Conservation (phyloP, 2,113 vertebrate species). For the Egretta garzetta region DNA sequence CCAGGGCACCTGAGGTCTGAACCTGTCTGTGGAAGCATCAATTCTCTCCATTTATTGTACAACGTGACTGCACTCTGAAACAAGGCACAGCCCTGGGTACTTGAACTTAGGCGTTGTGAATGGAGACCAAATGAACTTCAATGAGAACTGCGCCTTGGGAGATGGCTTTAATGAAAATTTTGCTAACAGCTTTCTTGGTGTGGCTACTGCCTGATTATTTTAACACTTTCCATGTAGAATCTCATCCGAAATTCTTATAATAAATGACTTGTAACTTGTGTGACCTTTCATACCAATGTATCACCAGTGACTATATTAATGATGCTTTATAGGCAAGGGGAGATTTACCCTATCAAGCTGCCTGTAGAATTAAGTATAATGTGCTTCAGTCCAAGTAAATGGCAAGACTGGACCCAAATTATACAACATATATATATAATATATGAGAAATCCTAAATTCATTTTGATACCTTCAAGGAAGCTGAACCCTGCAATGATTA, state of each 20-base stretch:
- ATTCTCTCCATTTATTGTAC: background rate
- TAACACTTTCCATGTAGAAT: background rate
- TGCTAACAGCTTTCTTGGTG: background rate
- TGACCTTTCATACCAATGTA: background rate
- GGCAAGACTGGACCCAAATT: background rate
- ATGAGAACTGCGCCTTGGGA: background rate
- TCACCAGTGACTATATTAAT: background rate
- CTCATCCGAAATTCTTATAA: background rate
- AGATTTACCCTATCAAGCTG: background rate
- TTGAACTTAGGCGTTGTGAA: too few species aligned
- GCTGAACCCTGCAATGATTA: background rate
- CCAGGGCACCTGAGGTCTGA: background rate
- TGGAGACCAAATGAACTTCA: background rate
- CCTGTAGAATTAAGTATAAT: background rate
- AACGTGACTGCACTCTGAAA: background rate
- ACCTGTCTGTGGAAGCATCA: background rate
- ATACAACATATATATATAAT: background rate
- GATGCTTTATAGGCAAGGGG: background rate
- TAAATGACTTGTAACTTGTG: background rate
- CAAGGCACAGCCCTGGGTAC: background rate
- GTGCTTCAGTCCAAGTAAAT: background rate
- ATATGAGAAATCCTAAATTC: background rate
- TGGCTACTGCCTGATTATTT: background rate
- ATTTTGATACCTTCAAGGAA: background rate
- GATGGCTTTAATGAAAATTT: background rate